Conservation (phyloP, 1,140 invertebrate species). For the Pseudomyrmex dendroicus region DNA sequence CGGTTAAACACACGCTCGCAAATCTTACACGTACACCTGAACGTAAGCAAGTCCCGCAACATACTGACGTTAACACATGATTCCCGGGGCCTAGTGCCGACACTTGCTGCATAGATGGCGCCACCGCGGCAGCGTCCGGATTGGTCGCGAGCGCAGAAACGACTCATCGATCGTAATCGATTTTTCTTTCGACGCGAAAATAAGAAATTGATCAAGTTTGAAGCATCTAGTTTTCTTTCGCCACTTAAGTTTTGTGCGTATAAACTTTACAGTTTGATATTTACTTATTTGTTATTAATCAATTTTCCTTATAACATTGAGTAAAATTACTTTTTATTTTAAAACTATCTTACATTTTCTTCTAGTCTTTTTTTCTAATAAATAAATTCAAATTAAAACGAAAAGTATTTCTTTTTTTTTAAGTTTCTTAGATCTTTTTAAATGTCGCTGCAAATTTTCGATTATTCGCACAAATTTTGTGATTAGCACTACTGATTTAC, state of each 20-base stretch:
- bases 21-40: constrained; percentile 45
- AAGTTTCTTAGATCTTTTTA: neutral
- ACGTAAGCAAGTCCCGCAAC: constrained; percentile 75
- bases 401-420: neutral
- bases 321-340: too few species aligned
- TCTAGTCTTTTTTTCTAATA: too few species aligned
- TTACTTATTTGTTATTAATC: too few species aligned
- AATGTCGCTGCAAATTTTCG: neutral
- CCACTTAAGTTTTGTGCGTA: too few species aligned
- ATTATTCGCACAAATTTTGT: constrained; percentile 18
- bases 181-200: neutral
- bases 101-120: constrained; percentile 57
- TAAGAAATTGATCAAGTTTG: neutral
- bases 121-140: constrained; percentile 59
- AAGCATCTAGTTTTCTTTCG: too few species aligned
- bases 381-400: too few species aligned
- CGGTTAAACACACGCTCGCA: constrained; percentile 18
- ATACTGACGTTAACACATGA: constrained; percentile 79
- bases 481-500: neutral
- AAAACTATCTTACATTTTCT: too few species aligned
- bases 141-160: constrained; percentile 33
- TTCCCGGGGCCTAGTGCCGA: constrained; percentile 64
- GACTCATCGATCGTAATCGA: neutral
- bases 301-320: too few species aligned
- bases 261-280: too few species aligned